These are phyloP conservation scores for Aphis gossypii DNA, from an alignment of 1,140 invertebrate genomes.

Conservation along the genomic window DNA sequence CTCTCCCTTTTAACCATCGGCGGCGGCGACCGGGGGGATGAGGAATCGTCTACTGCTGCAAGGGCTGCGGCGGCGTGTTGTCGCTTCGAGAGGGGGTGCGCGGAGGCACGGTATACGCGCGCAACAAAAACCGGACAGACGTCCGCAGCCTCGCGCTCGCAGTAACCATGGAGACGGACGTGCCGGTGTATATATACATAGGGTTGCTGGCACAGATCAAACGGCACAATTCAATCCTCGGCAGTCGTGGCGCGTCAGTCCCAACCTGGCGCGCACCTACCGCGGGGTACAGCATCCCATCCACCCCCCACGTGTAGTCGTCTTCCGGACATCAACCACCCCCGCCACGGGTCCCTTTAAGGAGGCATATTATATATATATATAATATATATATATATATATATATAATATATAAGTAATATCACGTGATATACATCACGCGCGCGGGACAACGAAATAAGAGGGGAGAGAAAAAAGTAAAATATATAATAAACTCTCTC, in stretches of 20 bases:
- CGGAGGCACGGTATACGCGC: not conserved
- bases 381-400: not conserved
- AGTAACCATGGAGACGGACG: constrained; percentile 48
- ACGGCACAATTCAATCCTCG: constrained; percentile 36
- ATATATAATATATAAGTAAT: not conserved
- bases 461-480: not conserved
- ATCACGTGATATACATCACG: not conserved
- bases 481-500: not conserved
- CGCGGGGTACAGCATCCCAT: not conserved
- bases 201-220: constrained; percentile 38
- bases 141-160: not conserved
- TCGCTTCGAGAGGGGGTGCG: too few species aligned
- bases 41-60: not conserved
- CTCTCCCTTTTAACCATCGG: not conserved
- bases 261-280: not conserved
- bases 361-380: not conserved
- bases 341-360: not conserved
- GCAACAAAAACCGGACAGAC: constrained; percentile 50
- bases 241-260: not conserved
- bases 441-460: not conserved
- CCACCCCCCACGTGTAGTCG: not conserved
- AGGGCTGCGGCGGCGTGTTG: not conserved
- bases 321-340: not conserved
- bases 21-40: not conserved
- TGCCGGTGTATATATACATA: constrained; percentile 26